Evolutionary conservation across 1,140 invertebrate species (phyloP).

Genomic region (Neodiprion fabricii): DNA sequence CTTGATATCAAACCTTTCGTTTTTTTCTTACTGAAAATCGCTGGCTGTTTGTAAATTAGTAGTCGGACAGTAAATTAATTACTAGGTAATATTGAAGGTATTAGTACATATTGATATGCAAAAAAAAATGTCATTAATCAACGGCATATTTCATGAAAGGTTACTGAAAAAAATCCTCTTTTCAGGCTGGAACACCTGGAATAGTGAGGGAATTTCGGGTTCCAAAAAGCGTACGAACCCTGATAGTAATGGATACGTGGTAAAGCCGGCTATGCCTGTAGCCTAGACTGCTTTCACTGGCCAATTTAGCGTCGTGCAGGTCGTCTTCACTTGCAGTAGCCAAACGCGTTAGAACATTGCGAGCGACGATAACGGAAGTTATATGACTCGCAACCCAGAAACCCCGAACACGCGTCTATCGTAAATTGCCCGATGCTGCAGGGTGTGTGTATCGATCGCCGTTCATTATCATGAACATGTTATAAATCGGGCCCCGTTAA

Average conservation of each 20-base stretch:
- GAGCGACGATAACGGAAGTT: slow-evolving; percentile 47
- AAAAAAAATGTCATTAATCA: no score
- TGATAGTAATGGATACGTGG: not conserved
- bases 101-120: no score
- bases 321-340: slow-evolving; percentile 1
- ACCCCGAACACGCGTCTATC: slow-evolving; percentile 41
- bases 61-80: no score
- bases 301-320: not conserved
- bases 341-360: slow-evolving; percentile 8
- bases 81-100: no score
- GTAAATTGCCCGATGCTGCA: not conserved
- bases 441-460: not conserved
- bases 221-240: no score
- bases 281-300: not conserved
- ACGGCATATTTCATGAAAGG: no score
- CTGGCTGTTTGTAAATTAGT: no score
- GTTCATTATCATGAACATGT: not conserved
- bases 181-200: no score
- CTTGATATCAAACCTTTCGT: no score
- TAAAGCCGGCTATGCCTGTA: not conserved
- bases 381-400: slow-evolving; percentile 55
- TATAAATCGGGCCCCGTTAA: not conserved
- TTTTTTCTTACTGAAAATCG: no score
- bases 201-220: no score
- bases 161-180: no score